Evolutionary conservation across 2,113 vertebrate genomes (phyloP), one percentile per base, ranked within the genome.

Genomic region (Hystrix brachyura): DNA sequence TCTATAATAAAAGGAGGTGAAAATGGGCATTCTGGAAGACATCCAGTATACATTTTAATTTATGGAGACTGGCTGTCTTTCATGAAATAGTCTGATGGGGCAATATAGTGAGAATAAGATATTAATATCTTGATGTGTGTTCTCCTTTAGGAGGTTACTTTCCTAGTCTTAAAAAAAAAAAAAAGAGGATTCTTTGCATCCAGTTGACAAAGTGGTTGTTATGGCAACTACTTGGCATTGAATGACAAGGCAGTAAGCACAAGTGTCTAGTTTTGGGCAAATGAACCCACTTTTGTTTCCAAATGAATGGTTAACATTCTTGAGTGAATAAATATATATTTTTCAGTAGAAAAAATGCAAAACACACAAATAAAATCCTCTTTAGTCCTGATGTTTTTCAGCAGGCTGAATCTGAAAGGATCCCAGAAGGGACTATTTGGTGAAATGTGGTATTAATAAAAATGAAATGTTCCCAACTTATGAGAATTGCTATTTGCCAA

Each of bases 211-310:
- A 48, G 43, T 9, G 74, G 93, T 95, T 97, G 78, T 96, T 96
- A 97, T 95, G 84, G 90, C 79, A 97, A 97, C 57, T 23, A 1
- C 59, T 97, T 94, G 90, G 34, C 83, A 32, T 6, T 65, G n/a
- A 94, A 79, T n/a, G 94, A 86, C 81, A 96, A 94, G 92, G 89
- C 57, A 95, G 14, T 90, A 96, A 97, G 76, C 32, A 18, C 76
- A 60, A 13, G 80, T 64, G 60, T 80, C 48, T 71, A 80, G 55
- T 67, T 83, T 95, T 83, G n/a, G 91, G 94, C 46, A 93, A 71
- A 59, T 69, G 67, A 32, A 85, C 21, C 8, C 87, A 90, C 25
- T 38, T 97, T 69, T 69, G 53, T 25, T 38, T n/a, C 14, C 38
- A 71, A 96, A 87, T 57, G 64, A 96, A 87, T 89, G 38, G 71